A percentile compares a stretch with the other conserved stretches of the same genome.
These are phyloP conservation scores for Daktulosphaira vitifoliae DNA, from an alignment of 1,140 invertebrate genomes.

Conservation along the genomic window DNA sequence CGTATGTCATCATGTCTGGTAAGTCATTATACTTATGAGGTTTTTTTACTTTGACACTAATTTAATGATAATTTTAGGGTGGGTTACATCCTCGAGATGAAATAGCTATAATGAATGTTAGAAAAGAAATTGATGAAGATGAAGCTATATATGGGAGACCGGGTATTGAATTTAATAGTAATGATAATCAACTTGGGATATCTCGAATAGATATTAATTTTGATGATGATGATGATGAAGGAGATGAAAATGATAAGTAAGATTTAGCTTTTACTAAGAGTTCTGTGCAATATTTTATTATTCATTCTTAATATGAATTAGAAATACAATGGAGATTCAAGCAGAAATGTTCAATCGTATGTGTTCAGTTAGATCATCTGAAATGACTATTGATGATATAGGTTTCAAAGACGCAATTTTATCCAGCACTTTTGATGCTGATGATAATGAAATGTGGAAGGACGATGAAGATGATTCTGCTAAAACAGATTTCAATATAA, in stretches of 20 bases:
- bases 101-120: conserved; percentile 3
- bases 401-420: background rate
- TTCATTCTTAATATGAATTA: conserved; percentile 1
- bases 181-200: conserved; percentile 12
- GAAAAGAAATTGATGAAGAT: conserved; percentile 15
- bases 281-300: background rate
- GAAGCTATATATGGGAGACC: conserved; percentile 10
- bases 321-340: conserved; percentile 3
- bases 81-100: conserved; percentile 19
- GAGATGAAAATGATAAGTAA: conserved; percentile 22
- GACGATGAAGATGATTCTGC: background rate
- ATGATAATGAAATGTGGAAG: conserved; percentile 9
- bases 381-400: background rate
- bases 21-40: background rate
- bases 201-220: conserved; percentile 14
- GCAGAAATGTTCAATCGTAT: conserved; percentile 27
- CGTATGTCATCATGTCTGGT: conserved; percentile 23
- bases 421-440: background rate
- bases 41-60: too few relatives aligned
- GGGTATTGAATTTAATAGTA: conserved; percentile 24
- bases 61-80: conserved; percentile 1
- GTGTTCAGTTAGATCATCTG: conserved; percentile 22
- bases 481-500: background rate
- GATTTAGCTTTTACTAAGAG: background rate
- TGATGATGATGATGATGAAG: conserved; percentile 1